phyloP scores from a whole-genome alignment of 2,113 vertebrate genomes.

The Xenus cinereus region DNA sequence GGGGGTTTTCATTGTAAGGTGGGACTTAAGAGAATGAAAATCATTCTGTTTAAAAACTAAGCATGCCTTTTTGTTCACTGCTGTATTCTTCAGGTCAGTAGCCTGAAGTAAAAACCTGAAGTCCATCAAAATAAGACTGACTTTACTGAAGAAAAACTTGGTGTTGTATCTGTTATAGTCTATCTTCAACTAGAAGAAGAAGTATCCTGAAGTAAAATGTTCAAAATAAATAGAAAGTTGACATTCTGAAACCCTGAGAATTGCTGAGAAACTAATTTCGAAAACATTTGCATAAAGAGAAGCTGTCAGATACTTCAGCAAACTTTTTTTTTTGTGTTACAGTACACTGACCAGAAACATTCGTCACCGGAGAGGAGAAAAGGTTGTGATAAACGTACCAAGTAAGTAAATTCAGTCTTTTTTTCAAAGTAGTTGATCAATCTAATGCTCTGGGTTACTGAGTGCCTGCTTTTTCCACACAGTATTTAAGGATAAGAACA shows the following conservation, averaged over 20 bases:
- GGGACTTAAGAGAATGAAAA: not conserved
- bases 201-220: not conserved
- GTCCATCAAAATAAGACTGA: not conserved
- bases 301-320: not conserved
- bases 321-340: not conserved
- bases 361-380: conserved; percentile 92
- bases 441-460: not conserved
- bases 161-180: not conserved
- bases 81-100: not conserved
- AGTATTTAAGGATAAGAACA: conserved; percentile 95
- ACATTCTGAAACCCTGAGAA: not conserved
- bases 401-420: conserved; percentile 77
- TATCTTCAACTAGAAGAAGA: not conserved
- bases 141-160: not conserved
- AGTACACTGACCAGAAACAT: conserved; percentile 96
- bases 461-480: not conserved
- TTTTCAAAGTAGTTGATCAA: not conserved
- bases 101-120: not conserved
- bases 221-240: not conserved
- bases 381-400: conserved; percentile 95
- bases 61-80: not conserved
- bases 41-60: not conserved
- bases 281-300: not conserved
- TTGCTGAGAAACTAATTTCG: not conserved
- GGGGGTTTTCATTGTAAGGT: not conserved